Base-by-base conservation (phyloP, 1,140 invertebrate genomes). In the Drosophila sturtevanti region DNA sequence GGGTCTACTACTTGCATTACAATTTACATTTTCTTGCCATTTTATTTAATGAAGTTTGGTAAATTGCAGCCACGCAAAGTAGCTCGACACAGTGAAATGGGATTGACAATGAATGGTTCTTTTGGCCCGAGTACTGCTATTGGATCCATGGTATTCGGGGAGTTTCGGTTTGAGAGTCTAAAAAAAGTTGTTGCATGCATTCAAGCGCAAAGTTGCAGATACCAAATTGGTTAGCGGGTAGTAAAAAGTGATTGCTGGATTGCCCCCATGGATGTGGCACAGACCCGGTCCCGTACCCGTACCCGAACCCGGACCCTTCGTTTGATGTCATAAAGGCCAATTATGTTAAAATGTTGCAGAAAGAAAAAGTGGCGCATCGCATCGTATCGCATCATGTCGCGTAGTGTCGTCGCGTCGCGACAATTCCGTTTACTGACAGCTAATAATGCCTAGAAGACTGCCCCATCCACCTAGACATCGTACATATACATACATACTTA, bases 141-240 rank as follows among this genome's bases (percentile, higher is more conserved):
- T 31, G 27, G 27, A 6, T 6, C 6, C n/a, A n/a, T 31, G 27
- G 27, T 24, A 24, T 24, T 24, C 16, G 27, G 56, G 2, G 22
- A 31, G 27, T 31, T 31, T 31, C 27, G 16, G 22, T n/a, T 44
- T 21, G 58, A 22, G 72, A 37, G 73, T 66, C 48, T 68, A 35
- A 63, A 48, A 48, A 51, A 71, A 58, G 67, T 81, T 87, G 82
- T 81, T 79, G 82, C 79, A 90, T 90, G 87, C 87, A 90, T 87
- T 90, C 71, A 84, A 90, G 87, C 87, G 87, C 77, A 90, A 90
- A 90, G 73, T 90, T 81, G 79, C 79, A 90, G 87, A 89, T 89
- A 89, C 84, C 84, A 89, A 89, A 87, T 87, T 89, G 82, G 84
- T 86, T 86, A 79, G 82, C 79, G 81, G 85, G 71, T 86, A 68